Evolutionary conservation across 2,797 vertebrate genomes (phyloP), one percentile per base, ranked within the genome.

Genomic region (Sardinella longiceps): DNA sequence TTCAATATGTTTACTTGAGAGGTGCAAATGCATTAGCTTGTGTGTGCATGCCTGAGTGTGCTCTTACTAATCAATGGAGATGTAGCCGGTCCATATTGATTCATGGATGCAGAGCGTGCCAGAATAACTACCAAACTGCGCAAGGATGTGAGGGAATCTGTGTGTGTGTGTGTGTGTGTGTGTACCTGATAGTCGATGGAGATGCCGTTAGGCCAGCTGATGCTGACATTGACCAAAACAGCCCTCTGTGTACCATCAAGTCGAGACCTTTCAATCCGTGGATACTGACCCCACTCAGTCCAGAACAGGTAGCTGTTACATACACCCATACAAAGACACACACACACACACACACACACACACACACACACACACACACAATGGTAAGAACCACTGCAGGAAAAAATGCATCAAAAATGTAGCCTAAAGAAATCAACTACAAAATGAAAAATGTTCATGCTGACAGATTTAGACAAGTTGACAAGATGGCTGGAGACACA

Each of bases 271-370:
- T 97, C 97, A 0, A 97, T 97, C 7, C 97, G 95, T 0, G 97
- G 97, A 70, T 97, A 96, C 90, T 96, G 96, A 50, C 97, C 96
- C 97, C 96, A 97, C 83, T 97, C 96, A 0, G 96, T 97, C 97
- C 96, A 97, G 91, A 97, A 97, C 87, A 99, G 93, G 89, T 98
- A 99, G 81, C 98, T 99, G 80, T 77, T 82, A 87, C 56, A 88
- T 51, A 89, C 58, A 89, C 20, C 85, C 46, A 80, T 2, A 81
- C 63, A 88, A 70, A 86, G 51, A 70, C n/a, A 70, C 28, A 63
- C 66, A 81, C 51, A 60, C 50, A 82, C 30, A 28, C 51, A 83
- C 15, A 58, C 33, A 81, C 74, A 39, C 56, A 80, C 63, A 82
- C 20, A 50, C 18, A 83, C 14, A 58, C 33, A 81, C 74, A 39